Evolutionary conservation across 2,888 invertebrate species (phyloP).

Genomic region (Prosapia bicincta): DNA sequence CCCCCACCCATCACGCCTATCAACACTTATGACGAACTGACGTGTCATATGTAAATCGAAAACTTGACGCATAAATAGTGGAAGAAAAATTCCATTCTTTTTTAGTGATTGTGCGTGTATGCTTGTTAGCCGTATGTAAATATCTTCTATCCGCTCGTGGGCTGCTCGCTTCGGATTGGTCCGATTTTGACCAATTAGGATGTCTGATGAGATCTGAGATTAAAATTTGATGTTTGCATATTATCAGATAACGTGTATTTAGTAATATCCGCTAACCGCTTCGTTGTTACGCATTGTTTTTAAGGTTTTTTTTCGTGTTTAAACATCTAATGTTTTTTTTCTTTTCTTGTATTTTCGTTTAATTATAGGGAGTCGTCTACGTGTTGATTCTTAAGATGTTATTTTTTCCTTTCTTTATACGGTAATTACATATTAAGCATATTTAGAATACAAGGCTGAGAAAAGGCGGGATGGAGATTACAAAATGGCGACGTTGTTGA

Average conservation of each 20-base stretch:
- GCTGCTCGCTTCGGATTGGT: background rate
- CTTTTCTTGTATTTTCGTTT: background rate
- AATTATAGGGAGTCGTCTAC: background rate
- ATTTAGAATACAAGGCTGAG: background rate
- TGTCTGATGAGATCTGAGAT: background rate
- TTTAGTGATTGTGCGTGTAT: background rate
- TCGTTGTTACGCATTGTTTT: background rate
- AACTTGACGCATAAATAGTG: background rate
- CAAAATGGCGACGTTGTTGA: too few relatives aligned
- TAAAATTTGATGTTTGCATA: conserved; percentile 2
- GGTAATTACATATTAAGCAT: background rate
- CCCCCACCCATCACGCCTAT: background rate
- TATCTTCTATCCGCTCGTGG: background rate
- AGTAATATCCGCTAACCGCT: background rate
- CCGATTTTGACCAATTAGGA: background rate
- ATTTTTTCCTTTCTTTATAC: background rate
- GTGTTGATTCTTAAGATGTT: background rate
- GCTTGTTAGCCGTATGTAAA: background rate
- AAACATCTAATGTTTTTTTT: background rate
- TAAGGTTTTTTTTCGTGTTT: background rate
- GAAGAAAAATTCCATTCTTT: background rate
- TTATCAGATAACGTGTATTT: background rate
- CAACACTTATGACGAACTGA: background rate
- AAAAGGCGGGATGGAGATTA: background rate
- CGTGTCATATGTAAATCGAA: background rate